Conservation (phyloP, 2,888 invertebrate species). For the Cephus runcator region DNA sequence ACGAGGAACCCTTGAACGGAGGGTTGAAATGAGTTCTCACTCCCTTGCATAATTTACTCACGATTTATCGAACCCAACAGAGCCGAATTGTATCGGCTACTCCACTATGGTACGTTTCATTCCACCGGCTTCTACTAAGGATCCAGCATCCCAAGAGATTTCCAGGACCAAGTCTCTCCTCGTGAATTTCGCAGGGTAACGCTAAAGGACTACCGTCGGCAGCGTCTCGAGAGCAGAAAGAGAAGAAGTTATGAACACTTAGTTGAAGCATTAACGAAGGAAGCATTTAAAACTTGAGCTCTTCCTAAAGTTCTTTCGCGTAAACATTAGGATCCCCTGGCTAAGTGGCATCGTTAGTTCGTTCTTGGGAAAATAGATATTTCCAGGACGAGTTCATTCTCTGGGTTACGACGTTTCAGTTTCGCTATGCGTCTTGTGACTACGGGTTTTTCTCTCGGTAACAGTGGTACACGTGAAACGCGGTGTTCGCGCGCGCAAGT, state of each 20-base stretch:
- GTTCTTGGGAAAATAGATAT: conserved; percentile 34
- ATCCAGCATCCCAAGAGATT: neutral
- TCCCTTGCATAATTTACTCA: conserved; percentile 29
- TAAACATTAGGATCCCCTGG: conserved; percentile 51
- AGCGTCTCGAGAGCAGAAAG: conserved; percentile 21
- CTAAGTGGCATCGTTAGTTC: conserved; percentile 50
- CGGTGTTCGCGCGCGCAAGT: neutral
- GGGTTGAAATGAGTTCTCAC: neutral
- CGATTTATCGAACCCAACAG: conserved; percentile 30
- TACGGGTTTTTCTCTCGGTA: neutral
- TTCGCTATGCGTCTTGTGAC: neutral
- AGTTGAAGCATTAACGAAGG: conserved; percentile 52
- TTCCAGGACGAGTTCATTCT: conserved; percentile 25
- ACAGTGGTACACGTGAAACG: neutral
- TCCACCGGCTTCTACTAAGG: conserved; percentile 13
- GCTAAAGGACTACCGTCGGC: conserved; percentile 28
- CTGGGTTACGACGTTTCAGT: conserved; percentile 35
- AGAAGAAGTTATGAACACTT: conserved; percentile 45
- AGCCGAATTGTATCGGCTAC: conserved; percentile 10
- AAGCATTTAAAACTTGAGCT: conserved; percentile 42
- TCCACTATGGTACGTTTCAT: neutral
- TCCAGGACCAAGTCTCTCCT: neutral
- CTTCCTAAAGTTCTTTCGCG: conserved; percentile 45
- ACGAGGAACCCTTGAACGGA: conserved; percentile 8
- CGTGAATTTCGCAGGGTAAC: neutral